Conservation (phyloP, 2,797 vertebrate genomes). For the Neosilurus mollespiculum region DNA sequence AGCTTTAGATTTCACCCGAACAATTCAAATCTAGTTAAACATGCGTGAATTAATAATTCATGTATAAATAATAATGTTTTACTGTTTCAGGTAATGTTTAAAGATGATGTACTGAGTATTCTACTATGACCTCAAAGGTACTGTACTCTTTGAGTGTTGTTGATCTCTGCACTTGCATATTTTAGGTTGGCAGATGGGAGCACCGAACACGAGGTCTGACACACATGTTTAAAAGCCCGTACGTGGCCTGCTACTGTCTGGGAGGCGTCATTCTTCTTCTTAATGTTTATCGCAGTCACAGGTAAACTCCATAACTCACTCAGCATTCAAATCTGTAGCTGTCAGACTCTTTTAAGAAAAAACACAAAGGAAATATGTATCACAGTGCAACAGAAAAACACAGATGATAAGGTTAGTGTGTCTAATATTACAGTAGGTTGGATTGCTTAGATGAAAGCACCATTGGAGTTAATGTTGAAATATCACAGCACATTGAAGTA, state of each 20-base stretch:
- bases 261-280: slow-evolving; percentile 80
- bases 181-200: slow-evolving; percentile 83
- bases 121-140: not conserved
- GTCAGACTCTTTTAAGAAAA: not conserved
- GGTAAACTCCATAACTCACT: slow-evolving; percentile 70
- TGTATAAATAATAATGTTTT: not conserved
- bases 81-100: not conserved
- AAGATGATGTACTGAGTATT: not conserved
- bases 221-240: slow-evolving; percentile 76
- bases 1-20: not conserved
- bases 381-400: not conserved
- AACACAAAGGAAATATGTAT: not conserved
- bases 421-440: not conserved
- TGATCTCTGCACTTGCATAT: slow-evolving; percentile 17
- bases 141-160: not conserved
- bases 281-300: slow-evolving; percentile 86
- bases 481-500: not conserved
- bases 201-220: slow-evolving; percentile 80
- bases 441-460: not conserved
- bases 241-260: slow-evolving; percentile 83
- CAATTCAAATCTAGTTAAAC: not conserved
- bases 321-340: not conserved
- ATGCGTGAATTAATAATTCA: not conserved
- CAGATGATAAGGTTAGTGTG: not conserved
- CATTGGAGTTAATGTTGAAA: not conserved